Base-by-base conservation (phyloP, 1,140 invertebrate species). In the Halesus radiatus region DNA sequence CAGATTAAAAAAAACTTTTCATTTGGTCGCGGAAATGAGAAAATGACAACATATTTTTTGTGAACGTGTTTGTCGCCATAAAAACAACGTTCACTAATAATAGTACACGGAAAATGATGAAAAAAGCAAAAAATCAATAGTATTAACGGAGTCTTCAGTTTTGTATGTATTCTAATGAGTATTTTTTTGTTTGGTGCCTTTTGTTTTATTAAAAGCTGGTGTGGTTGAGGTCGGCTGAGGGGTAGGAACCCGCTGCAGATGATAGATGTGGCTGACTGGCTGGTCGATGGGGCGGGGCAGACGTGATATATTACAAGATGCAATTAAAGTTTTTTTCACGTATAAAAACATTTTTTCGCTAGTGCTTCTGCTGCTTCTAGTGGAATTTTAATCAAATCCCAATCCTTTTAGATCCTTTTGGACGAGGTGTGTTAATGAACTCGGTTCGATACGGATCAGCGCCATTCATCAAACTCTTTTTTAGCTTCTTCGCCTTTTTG, bases 321-420 rank as follows among this genome's bases (percentile, higher is more conserved):
- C 82, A 83, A 83, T 83, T 83, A 83, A 83, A 64, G 75, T 79
- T 74, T 68, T 76, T 81, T 81, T 78, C 26, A 76, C 6, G 26
- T 72, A 77, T 78, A 23, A 62, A 74, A 72, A 78, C 53, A 58
- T 60, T 66, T 80, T 80, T 82, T 74, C 76, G 70, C 81, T 73
- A 81, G 70, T 76, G 80, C 80, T 73, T 75, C 81, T 73, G 79
- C 58, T 76, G 80, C 80, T 73, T 70, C 74, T 75, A 75, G 77
- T 62, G 82, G 82, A 83, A 83, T 83, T 83, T 83, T 81, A 83
- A 83, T 83, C 82, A 81, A 83, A 62, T 45, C 15, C 53, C 64
- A 78, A 78, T 78, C 81, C 81, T 82, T 76, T 60, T 52, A 64
- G 73, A 66, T 79, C 76, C 60, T 52, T 50, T 58, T 23, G 53